phyloP scores from a whole-genome alignment of 2,113 vertebrate species.

The Tragelaphus buxtoni region DNA sequence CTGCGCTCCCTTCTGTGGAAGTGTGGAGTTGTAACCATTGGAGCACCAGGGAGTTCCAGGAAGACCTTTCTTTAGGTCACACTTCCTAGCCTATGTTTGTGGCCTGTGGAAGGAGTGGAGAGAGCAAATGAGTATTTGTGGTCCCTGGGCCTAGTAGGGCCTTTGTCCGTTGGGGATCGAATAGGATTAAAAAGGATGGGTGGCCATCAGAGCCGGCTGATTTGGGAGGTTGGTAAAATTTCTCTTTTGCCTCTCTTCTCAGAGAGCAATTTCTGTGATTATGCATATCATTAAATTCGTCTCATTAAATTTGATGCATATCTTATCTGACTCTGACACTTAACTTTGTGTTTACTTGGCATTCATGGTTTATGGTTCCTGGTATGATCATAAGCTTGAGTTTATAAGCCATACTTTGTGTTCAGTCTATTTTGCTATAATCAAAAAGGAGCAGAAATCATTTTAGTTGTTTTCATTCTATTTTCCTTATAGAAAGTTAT shows the following conservation, averaged over 20 bases:
- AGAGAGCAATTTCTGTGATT: neutral
- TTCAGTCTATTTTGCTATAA: slow-evolving; percentile 4
- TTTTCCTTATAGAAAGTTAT: neutral
- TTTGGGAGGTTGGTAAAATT: neutral
- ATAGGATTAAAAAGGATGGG: neutral
- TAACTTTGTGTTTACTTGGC: slow-evolving; percentile 20
- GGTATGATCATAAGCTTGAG: neutral
- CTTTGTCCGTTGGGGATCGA: neutral
- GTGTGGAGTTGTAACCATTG: neutral
- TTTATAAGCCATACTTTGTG: neutral
- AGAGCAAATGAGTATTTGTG: neutral
- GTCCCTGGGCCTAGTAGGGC: neutral
- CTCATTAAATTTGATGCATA: slow-evolving; percentile 28
- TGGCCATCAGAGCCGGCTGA: neutral
- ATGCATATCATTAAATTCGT: neutral
- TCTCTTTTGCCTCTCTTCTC: neutral
- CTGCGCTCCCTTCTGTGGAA: neutral
- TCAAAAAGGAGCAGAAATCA: neutral
- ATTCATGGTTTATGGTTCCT: neutral
- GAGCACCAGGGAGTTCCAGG: neutral
- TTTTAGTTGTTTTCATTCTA: neutral
- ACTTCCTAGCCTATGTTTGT: neutral
- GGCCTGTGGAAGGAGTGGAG: neutral
- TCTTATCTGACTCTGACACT: slow-evolving; percentile 39
- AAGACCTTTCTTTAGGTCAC: neutral